Evolutionary conservation across 2,113 vertebrate genomes (phyloP).

Genomic region (Megaceryle torquata): DNA sequence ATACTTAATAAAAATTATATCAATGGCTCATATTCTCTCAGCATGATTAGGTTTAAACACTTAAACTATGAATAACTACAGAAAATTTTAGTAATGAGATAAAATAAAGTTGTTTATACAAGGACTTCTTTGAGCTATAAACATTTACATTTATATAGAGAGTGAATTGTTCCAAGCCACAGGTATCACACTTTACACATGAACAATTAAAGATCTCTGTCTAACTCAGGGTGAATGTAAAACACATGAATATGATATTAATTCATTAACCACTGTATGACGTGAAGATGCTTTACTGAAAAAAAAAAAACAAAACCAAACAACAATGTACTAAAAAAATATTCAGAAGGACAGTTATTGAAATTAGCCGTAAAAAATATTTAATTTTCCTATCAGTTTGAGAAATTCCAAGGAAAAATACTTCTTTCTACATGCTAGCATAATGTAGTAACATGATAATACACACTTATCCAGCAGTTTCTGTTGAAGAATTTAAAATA

Average conservation of each 20-base stretch:
- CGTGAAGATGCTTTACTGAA: not conserved
- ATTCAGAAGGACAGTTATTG: not conserved
- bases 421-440: not conserved
- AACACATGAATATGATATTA: not conserved
- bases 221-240: not conserved
- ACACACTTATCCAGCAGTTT: not conserved
- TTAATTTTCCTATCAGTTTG: not conserved
- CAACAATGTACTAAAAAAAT: not conserved
- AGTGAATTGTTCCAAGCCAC: not conserved
- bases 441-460: not conserved
- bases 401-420: not conserved
- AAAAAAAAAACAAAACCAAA: accelerated
- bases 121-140: not conserved
- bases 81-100: not conserved
- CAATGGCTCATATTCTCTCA: slow-evolving; percentile 48
- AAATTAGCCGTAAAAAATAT: not conserved
- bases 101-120: slow-evolving; percentile 20
- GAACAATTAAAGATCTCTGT: not conserved
- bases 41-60: slow-evolving; percentile 44
- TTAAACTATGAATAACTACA: slow-evolving; percentile 57
- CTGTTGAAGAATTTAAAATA: not conserved
- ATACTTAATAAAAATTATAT: slow-evolving; percentile 67
- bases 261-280: not conserved
- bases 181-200: not conserved
- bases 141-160: not conserved